Percentiles rank a stretch among this genome's conserved stretches.
phyloP scores from a whole-genome alignment of 2,797 vertebrate species.

The Sebastes baramenuke region DNA sequence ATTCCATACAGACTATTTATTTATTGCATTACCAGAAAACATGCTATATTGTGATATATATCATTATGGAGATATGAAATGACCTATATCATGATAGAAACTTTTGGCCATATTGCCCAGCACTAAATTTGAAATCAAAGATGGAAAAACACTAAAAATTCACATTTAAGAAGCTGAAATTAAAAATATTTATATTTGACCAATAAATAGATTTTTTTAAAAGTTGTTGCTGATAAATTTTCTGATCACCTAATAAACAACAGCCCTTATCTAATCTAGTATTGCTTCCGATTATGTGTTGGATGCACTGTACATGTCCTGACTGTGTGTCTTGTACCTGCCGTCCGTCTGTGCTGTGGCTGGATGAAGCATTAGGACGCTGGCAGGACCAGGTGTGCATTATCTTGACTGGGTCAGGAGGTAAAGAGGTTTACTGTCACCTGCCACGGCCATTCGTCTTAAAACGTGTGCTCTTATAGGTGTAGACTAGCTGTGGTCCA shows the following conservation, averaged over 20 bases:
- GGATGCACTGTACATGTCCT: neutral
- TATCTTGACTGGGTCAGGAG: constrained; percentile 29
- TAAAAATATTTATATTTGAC: no score
- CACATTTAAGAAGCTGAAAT: neutral
- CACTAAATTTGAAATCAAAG: neutral
- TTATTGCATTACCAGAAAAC: no score
- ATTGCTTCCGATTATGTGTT: neutral
- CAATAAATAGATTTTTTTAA: neutral
- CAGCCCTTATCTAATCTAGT: neutral
- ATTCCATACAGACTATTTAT: no score
- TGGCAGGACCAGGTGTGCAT: constrained; percentile 9
- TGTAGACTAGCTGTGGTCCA: neutral
- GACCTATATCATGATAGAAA: no score
- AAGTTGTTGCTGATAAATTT: neutral
- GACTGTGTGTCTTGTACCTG: neutral
- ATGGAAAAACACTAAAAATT: neutral
- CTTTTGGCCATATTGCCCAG: no score
- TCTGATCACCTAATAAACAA: neutral
- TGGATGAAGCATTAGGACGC: constrained; percentile 17
- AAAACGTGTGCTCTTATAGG: neutral
- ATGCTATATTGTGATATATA: no score
- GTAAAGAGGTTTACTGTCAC: constrained; percentile 22
- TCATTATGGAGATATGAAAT: no score
- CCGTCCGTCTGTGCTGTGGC: constrained; percentile 2
- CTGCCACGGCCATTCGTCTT: neutral